Evolutionary conservation across 2,113 vertebrate genomes (phyloP), one percentile per base, ranked within the genome.

Genomic region (Solea senegalensis): DNA sequence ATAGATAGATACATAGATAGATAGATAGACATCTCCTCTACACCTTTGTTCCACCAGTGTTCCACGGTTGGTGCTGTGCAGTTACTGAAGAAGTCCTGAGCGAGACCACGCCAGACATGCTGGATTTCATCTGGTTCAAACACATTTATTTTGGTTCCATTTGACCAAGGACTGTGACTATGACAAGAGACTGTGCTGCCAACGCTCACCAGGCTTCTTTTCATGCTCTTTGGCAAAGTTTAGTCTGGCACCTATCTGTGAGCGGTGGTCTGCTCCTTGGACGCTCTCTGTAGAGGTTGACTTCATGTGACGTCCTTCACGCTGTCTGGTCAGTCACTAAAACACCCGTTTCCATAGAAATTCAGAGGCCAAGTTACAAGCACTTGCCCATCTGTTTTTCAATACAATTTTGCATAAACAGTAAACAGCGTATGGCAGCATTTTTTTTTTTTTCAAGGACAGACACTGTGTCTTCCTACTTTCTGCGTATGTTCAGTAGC

Each of bases 321-420:
- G 10, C 57, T 9, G 56, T 15, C 14, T 39, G 28, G 41, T 12
- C 41, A 60, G 6, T 46, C 41, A 46, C 21, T 9, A 8, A 61
- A 61, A 46, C 15, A 41, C 11, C 3, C 11, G 6, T 4, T 28
- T 61, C 21, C 13, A 46, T 12, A 61, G 21, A 61, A 45, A 46
- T 45, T 12, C 43, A 15, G 8, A 9, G 44, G 41, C 43, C 43
- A 43, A 59, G 55, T 57, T 3, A 10, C 8, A 41, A 9, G 40
- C 39, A 11, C n/a, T 58, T 59, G 14, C n/a, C 39, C 55, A 12
- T 59, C 56, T 59, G 58, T 14, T 28, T 46, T 46, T 26, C 58
- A 15, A 14, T 45, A 45, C 43, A 61, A 15, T 43, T 16, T 15
- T 27, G 43, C 12, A 4, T 61, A 12, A 46, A 14, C 15, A 27